Base-by-base conservation (phyloP, 1,140 invertebrate species). In the Eurytemora carolleeae region DNA sequence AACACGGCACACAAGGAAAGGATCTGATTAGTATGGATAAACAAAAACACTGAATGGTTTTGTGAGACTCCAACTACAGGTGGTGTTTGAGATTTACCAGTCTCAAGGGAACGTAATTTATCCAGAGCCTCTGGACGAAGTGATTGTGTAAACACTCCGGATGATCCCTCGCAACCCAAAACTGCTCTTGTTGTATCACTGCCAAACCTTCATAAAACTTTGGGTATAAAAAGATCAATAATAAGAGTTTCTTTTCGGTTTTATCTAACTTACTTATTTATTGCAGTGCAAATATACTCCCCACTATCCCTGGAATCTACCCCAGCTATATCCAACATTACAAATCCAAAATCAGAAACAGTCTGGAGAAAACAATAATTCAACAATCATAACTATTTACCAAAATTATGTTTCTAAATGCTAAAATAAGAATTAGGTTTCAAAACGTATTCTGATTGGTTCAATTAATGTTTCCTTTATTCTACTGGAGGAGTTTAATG, bases 321-420 rank as follows among this genome's bases (percentile, higher is more conserved):
- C 64, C 90, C 92, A 44, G 89, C 84, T 67, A 98, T 92, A 67
- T 97, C 92, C 74, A 97, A 79, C 1, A 93, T 82, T 15, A 96
- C 91, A 72, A 88, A 95, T 55, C 92, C 92, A 74, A 96, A 96
- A 71, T 96, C 92, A 63, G 88, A 91, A 0, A 93, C 83, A 64
- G 87, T 87, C 70, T 44, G 31, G n/a, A n/a, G 31, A 12, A 12
- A 7, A 44, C n/a, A 12, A 12, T 44, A 44, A 44, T 44, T n/a
- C 7, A 12, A 12, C 7, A n/a, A 44, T 44, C n/a, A 12, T 44
- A 44, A 44, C 7, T n/a, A 44, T 12, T 7, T 44, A 44, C 31
- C 7, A 44, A 7, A 12, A 44, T 44, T 7, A 7, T n/a, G n/a
- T 12, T 44, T 44, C 7, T 44, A 44, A 44, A 12, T 7, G 31